Base-by-base conservation (phyloP, 2,113 vertebrate species). In the Indri indri region DNA sequence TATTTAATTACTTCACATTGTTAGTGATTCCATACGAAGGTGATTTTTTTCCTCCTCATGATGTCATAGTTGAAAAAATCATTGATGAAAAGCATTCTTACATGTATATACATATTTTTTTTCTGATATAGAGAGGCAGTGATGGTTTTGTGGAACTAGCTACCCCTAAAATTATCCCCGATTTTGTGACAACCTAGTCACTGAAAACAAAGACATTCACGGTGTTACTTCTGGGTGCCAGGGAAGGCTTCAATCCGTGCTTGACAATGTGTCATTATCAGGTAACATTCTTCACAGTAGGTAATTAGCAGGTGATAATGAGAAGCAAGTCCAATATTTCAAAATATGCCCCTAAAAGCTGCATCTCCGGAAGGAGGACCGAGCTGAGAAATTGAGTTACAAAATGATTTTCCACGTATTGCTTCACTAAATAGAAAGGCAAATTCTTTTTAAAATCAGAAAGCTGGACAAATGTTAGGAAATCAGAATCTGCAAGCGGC, bases 281-380 rank as follows among this genome's bases (percentile, higher is more conserved):
- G 91, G 97, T 98, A 98, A 97, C 80, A 97, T 97, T 77, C 97
- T 97, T 98, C 98, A 98, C 98, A 98, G 97, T 96, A 97, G 95
- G 91, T 96, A 98, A 99, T 99, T 98, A 99, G 68, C 76, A 98
- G 92, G 97, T 98, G 98, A 98, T 98, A 98, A 99, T 98, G 97
- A 98, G 97, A 97, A 98, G 70, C 71, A 92, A 94, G 95, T 96
- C 97, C 96, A 98, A 90, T 97, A 97, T 97, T 98, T 98, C 97
- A 95, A 95, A 85, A 93, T 98, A 57, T 63, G 88, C 80, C 73
- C 97, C 92, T 98, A 83, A 98, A 98, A 98, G 59, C 96, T 97
- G 92, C 92, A 97, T 68, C 97, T 98, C 4, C 52, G 84, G 71
- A 76, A 85, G 83, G 65, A 82, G 47, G 68, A 96, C 95, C 71